Conservation (phyloP, 2,797 vertebrate genomes). For the Tokudaia muenninki region DNA sequence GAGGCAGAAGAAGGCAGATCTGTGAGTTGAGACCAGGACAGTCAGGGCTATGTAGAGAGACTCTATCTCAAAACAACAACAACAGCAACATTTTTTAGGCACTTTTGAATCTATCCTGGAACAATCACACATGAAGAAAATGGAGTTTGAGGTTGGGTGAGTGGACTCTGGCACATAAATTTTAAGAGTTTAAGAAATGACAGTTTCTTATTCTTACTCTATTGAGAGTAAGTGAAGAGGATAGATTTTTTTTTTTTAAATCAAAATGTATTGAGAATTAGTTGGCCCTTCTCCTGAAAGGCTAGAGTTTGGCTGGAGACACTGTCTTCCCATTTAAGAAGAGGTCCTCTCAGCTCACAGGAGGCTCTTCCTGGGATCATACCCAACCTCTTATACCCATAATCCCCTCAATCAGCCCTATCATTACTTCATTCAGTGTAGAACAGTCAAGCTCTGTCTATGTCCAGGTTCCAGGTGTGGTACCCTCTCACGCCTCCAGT, state of each 20-base stretch:
- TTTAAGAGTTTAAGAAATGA: constrained; percentile 9
- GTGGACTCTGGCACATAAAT: constrained; percentile 3
- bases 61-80: neutral
- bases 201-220: too few relatives aligned
- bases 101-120: neutral
- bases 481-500: neutral
- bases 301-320: neutral
- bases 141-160: neutral
- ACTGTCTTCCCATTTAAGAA: neutral
- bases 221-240: neutral
- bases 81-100: neutral
- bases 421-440: neutral
- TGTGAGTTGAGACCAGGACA: neutral
- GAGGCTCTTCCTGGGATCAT: neutral
- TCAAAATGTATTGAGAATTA: neutral
- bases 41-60: neutral
- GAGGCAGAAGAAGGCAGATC: neutral
- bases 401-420: neutral
- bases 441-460: neutral
- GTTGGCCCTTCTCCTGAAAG: constrained; percentile 1
- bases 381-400: neutral
- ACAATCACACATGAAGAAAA: neutral
- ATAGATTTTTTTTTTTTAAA: neutral
- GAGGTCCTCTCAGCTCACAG: neutral
- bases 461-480: constrained; percentile 20